phyloP scores from a whole-genome alignment of 1,140 invertebrate species.

The Dolichoris vasculosae region DNA sequence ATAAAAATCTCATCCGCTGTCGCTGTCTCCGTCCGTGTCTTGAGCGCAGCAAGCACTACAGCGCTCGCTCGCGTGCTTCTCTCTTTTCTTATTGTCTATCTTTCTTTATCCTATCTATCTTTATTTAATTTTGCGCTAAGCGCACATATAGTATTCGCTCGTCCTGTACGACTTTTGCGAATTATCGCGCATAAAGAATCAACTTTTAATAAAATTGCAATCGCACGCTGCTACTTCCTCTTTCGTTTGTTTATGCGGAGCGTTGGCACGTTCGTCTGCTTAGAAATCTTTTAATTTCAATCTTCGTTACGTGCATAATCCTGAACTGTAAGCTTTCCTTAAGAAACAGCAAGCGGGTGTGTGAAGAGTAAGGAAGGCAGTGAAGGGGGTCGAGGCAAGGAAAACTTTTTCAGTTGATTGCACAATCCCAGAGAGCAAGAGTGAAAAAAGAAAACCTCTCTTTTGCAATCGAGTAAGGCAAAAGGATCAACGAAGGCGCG shows the following conservation, averaged over 20 bases:
- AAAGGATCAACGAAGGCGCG: not conserved
- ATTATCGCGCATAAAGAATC: not conserved
- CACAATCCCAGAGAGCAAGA: slow-evolving; percentile 4
- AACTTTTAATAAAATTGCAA: not conserved
- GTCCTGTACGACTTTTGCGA: not conserved
- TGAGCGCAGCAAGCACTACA: not conserved
- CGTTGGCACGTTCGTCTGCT: slow-evolving; percentile 14
- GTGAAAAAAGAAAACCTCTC: not conserved
- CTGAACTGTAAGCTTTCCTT: not conserved
- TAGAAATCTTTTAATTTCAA: not conserved
- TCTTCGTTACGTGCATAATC: slow-evolving; percentile 2
- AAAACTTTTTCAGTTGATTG: slow-evolving; percentile 24
- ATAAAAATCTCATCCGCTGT: not conserved
- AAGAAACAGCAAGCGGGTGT: not conserved
- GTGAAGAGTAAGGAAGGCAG: not conserved
- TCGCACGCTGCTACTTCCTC: not conserved
- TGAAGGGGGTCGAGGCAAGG: not conserved
- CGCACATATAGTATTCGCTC: not conserved
- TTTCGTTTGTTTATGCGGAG: slow-evolving; percentile 32
- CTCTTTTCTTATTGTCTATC: not conserved
- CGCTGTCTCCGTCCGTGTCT: not conserved
- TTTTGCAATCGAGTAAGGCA: slow-evolving; percentile 38
- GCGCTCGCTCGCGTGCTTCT: slow-evolving; percentile 14
- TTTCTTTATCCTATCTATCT: not conserved
- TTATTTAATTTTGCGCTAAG: slow-evolving; percentile 9